Evolutionary conservation across 2,888 invertebrate genomes (phyloP), one percentile per base, ranked within the genome.

Genomic region (Spilarctia lutea): DNA sequence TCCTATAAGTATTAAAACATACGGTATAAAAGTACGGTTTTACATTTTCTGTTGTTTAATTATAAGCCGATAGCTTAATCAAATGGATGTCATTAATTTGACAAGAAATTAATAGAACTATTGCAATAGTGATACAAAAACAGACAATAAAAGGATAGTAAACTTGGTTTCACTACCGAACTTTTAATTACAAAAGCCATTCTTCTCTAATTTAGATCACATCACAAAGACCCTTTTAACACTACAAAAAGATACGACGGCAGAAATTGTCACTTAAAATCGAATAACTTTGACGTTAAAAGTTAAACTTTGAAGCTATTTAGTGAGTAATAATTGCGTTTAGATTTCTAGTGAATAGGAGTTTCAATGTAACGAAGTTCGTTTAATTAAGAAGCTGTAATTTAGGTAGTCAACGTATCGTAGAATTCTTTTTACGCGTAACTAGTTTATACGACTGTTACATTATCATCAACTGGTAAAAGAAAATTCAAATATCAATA

Each of bases 251-350:
- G 30, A 30, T 18, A 60, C 60, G 13, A 60, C 27, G 20, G 39
- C 13, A 60, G n/a, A n/a, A 39, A 71, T 63, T 71, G 68, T 42
- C 56, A 72, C 27, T 42, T 63, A 63, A 70, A 70, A 70, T 70
- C 39, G 70, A 69, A 39, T 67, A 75, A 63, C 27, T 72, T 48
- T 33, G 56, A 45, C 78, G 71, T 76, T 78, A 82, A 84, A 76
- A 45, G 68, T 48, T 18, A 52, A 76, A 83, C 66, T 81, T 73
- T 63, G 13, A 75, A 66, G 72, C 45, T 69, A 79, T 83, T 75
- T 72, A 77, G 74, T 76, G 65, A 68, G 73, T 79, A 77, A 83
- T 79, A 78, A 81, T 81, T 77, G 79, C 81, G 78, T 81, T 74
- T 52, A 80, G 76, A 80, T 81, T 75, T 65, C 71, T 68, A 35